Evolutionary conservation across 2,113 vertebrate genomes (phyloP), one percentile per base, ranked within the genome.

Genomic region (Ellobius talpinus): DNA sequence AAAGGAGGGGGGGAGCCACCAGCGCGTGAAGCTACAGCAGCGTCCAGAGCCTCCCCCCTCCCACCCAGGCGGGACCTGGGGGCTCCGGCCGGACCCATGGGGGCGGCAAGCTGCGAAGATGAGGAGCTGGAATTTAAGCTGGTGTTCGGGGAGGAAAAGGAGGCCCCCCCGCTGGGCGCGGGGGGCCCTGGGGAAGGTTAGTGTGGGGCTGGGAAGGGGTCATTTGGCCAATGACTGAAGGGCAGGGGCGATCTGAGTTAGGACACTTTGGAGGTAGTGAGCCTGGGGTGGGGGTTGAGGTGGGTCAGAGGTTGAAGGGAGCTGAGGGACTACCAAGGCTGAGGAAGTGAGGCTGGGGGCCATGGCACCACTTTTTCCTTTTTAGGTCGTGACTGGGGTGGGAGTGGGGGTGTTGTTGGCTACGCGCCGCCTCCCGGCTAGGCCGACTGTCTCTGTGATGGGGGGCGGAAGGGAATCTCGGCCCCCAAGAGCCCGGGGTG

Each of bases 71-170:
- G 4, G 82, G 96, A 95, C 93, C 90, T 85, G 78, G 89, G 95
- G 93, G 79, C 91, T 87, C 82, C 33, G 85, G 68, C 96, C 93
- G 95, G 93, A 96, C 73, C 96, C 93, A 98, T 98, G 98, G 98
- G 98, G 96, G 98, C 98, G 16, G 98, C 98, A 1, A 98, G 98
- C 97, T 98, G 98, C 96, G 98, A 98, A 93, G 98, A 98, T 96
- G 98, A 98, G 85, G 98, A 98, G 90, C 97, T 98, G 96, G 98
- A 98, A 52, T 98, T 98, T 97, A 98, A 98, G 84, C 97, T 98
- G 96, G 98, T 98, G 94, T 98, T 98, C 97, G 98, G 98, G 77
- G 98, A 98, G 92, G 98, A 98, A 74, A 98, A 98, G 66, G 98
- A 98, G 52, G 94, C 98, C 45, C 97, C 97, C 73, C 96, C 98